Evolutionary conservation across 1,140 invertebrate species (phyloP), one percentile per base, ranked within the genome.

Genomic region (Apis cerana): DNA sequence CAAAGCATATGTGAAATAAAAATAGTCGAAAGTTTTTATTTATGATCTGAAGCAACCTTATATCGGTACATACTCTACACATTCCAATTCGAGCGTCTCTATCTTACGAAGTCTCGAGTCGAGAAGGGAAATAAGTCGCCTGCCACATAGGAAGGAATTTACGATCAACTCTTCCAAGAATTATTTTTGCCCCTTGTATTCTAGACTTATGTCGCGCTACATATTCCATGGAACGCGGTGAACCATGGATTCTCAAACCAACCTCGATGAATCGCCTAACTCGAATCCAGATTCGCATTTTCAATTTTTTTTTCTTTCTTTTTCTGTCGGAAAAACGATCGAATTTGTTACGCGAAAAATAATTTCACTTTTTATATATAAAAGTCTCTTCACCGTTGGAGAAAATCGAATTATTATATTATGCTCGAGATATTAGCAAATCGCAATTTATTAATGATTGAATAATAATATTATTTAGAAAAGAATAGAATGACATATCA

Each of bases 231-330:
- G 76, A 69, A 69, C 56, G 54, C 65, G 65, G 1, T 2, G 52
- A 58, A 23, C 21, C 52, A 78, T 43, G 64, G 76, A 78, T 69
- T 78, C 65, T 78, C 64, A 77, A 77, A 68, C 50, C 33, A 64
- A 33, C 54, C 54, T 50, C 65, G n/a, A 58, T 54, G n/a, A 78
- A n/a, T 78, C n/a, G 65, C n/a, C 1, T 58, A 58, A 78, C 75
- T 58, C 52, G 52, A 54, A 58, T 48, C 54, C 64, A 78, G 65
- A 78, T 65, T 19, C 33, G 72, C 50, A 56, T 48, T 56, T 33
- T 15, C 43, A 33, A 33, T 0, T 33, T 2, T 33, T 33, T 2
- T 33, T 33, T 43, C 33, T 7, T 5, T 43, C 33, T 43, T 7
- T 43, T 7, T 43, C 33, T 4, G 33, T 43, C 33, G 33, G 33